Percentiles rank a stretch among this genome's conserved stretches.
phyloP scores from a whole-genome alignment of 2,888 invertebrate species.

The Rhorus exstirpatorius region DNA sequence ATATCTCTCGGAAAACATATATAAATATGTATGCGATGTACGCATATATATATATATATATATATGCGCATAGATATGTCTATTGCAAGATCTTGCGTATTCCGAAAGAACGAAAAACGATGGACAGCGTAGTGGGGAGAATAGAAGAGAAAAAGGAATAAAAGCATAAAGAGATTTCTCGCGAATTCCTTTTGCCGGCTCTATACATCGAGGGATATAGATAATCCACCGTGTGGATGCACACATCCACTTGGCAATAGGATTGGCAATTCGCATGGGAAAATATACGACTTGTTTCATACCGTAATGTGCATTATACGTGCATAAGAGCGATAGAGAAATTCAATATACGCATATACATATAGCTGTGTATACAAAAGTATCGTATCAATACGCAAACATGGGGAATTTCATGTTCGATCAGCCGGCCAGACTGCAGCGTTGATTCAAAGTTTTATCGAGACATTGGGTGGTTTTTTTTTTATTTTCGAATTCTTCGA shows the following conservation, averaged over 20 bases:
- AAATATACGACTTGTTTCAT: conserved; percentile 62
- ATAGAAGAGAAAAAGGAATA: conserved; percentile 12
- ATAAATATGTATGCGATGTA: conserved; percentile 26
- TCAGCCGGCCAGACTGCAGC: background rate
- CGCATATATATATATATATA: conserved; percentile 23
- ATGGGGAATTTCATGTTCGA: conserved; percentile 10
- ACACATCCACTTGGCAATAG: conserved; percentile 59
- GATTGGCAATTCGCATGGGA: conserved; percentile 66
- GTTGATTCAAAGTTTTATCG: too few species aligned
- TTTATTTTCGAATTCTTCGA: too few species aligned
- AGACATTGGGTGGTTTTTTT: too few species aligned
- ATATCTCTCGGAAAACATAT: conserved; percentile 28
- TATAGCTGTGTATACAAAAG: background rate
- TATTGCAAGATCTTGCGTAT: conserved; percentile 47
- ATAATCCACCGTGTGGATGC: conserved; percentile 57
- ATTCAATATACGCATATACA: conserved; percentile 35
- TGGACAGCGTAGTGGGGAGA: background rate
- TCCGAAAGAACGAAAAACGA: conserved; percentile 29
- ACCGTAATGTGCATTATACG: conserved; percentile 55
- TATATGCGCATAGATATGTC: conserved; percentile 24
- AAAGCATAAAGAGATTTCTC: conserved; percentile 49
- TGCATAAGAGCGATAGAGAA: conserved; percentile 51
- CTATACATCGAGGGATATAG: conserved; percentile 44
- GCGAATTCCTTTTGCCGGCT: conserved; percentile 63
- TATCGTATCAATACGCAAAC: conserved; percentile 10